These are phyloP conservation scores for Brevimyrus niger DNA, from an alignment of 2,113 vertebrate species.

Conservation along the genomic window DNA sequence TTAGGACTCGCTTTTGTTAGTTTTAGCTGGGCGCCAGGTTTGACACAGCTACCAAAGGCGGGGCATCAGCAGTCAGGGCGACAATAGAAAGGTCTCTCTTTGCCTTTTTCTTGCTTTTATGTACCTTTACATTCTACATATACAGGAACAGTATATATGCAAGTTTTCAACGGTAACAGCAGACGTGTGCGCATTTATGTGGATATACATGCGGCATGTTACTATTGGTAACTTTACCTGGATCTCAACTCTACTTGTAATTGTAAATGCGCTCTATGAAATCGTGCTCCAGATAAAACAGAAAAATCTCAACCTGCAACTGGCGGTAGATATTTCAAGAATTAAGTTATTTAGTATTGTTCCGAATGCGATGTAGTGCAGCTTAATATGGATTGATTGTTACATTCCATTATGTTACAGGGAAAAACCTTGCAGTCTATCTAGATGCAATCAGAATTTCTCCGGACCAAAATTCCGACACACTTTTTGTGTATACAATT, in stretches of 20 bases:
- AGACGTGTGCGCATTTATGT: neutral
- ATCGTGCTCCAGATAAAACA: neutral
- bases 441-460: neutral
- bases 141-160: slow-evolving; percentile 19
- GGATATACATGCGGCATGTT: neutral
- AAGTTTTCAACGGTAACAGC: neutral
- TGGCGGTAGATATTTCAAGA: neutral
- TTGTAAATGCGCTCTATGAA: neutral
- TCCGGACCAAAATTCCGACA: neutral
- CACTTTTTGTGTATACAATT: neutral
- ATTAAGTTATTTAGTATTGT: neutral
- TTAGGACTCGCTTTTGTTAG: slow-evolving; percentile 96
- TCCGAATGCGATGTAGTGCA: neutral
- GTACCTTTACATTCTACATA: slow-evolving; percentile 73
- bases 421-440: neutral
- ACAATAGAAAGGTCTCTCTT: slow-evolving; percentile 85
- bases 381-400: neutral
- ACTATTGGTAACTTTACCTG: neutral
- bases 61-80: slow-evolving; percentile 82
- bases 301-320: neutral
- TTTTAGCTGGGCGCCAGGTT: slow-evolving; percentile 99
- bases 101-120: slow-evolving; percentile 72
- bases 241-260: neutral
- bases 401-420: neutral
- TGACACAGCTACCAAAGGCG: slow-evolving; percentile 97